A percentile compares a stretch with the other conserved stretches of the same genome.
Evolutionary conservation across 2,797 vertebrate species (phyloP).

Genomic region (Carapus acus): DNA sequence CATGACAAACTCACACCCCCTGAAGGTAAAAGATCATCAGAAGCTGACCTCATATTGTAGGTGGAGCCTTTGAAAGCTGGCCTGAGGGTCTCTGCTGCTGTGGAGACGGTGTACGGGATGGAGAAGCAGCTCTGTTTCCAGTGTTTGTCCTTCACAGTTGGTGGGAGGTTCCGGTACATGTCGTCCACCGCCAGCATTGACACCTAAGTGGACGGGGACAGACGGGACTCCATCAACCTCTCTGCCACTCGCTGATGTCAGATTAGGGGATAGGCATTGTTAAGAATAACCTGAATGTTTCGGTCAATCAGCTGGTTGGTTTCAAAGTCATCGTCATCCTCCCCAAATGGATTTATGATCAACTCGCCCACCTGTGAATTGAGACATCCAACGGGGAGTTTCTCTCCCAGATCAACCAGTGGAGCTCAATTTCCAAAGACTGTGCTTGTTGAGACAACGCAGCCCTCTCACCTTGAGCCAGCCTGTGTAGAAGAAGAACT

Average conservation of each 20-base stretch:
- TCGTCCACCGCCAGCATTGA: conserved; percentile 87
- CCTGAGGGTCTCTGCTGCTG: conserved; percentile 66
- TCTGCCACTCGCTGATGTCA: neutral
- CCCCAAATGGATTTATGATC: conserved; percentile 89
- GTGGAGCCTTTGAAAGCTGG: conserved; percentile 84
- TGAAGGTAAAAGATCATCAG: neutral
- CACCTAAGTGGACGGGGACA: conserved; percentile 70
- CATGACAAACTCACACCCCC: too few relatives aligned
- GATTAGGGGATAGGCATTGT: neutral
- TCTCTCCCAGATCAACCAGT: neutral
- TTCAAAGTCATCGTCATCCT: conserved; percentile 92
- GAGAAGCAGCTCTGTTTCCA: conserved; percentile 75
- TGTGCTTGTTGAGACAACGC: too few relatives aligned
- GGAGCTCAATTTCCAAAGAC: neutral
- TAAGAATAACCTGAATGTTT: conserved; percentile 78
- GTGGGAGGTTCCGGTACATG: conserved; percentile 84
- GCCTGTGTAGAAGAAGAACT: conserved; percentile 91
- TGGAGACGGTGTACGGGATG: conserved; percentile 74
- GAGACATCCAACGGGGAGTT: neutral
- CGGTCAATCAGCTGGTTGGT: conserved; percentile 89
- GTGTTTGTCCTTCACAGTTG: conserved; percentile 76
- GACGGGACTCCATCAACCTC: neutral
- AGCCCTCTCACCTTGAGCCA: conserved; percentile 82
- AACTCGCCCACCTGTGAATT: conserved; percentile 80
- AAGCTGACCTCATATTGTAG: conserved; percentile 78